Evolutionary conservation across 2,113 vertebrate genomes (phyloP).

Genomic region (Malurus melanocephalus): DNA sequence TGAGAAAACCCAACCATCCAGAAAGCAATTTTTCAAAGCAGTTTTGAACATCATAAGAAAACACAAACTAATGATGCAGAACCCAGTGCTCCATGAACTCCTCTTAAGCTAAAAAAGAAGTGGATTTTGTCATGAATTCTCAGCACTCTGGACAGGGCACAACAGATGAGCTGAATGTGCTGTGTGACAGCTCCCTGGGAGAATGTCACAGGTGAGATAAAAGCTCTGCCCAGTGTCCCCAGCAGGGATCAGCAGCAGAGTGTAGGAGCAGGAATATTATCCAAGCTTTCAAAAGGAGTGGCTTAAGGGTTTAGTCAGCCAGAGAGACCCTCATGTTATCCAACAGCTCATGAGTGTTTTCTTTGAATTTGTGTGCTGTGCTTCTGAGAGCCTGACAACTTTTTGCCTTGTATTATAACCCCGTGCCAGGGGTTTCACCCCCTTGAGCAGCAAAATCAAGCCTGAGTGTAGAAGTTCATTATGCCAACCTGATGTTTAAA

Average conservation of each 20-base stretch:
- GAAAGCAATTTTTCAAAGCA: not conserved
- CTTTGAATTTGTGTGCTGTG: not conserved
- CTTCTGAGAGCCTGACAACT: not conserved
- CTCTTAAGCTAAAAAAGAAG: not conserved
- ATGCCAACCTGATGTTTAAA: not conserved
- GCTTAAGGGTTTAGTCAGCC: not conserved
- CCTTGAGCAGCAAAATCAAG: not conserved
- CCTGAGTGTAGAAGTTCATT: not conserved
- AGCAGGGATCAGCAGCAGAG: not conserved
- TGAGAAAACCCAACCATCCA: not conserved
- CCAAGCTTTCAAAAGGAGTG: not conserved
- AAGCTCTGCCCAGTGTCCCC: not conserved
- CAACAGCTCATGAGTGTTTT: not conserved
- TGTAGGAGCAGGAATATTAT: accelerated
- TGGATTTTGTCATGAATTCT: not conserved
- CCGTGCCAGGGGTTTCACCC: not conserved
- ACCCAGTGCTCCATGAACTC: not conserved
- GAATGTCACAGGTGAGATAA: not conserved
- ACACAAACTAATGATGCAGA: not conserved
- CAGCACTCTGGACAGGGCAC: not conserved
- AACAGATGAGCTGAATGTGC: not conserved
- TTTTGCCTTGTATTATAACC: not conserved
- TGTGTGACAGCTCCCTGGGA: not conserved
- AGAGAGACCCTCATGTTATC: not conserved
- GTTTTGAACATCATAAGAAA: not conserved